Evolutionary conservation across 2,888 invertebrate species (phyloP), one percentile per base, ranked within the genome.

Genomic region (Melipona bicolor): DNA sequence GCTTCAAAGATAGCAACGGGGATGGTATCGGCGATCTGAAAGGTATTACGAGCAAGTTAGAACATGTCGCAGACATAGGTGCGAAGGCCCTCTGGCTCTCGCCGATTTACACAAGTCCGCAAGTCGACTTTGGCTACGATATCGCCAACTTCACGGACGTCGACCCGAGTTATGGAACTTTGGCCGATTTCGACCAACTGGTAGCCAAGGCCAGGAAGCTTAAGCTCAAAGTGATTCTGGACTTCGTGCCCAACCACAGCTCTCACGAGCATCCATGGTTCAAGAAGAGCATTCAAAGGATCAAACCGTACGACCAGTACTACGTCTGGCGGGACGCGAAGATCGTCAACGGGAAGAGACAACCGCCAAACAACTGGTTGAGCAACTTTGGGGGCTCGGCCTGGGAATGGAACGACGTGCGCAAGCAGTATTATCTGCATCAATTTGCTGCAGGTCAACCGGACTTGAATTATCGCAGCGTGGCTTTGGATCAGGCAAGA

Each of bases 261-360:
- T 98, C 98, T 85, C 96, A 97, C 70, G 95, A 97, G 86, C 97
- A 98, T 70, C 96, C 96, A 2, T 99, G 99, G 97, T 99, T 99
- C 94, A 92, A 94, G 36, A 95, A 96, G 76, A 98, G 98, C 0
- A 95, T 96, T 3, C 95, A 95, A 0, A 94, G 94, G 0, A 95
- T 96, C 73, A 95, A 96, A 0, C 96, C 96, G 0, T 98, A 96
- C 91, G 96, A 96, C 56, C 96, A 98, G 90, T 98, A 96, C 92
- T 98, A 97, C 92, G 94, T 97, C 0, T 98, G 98, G 98, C 96
- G 95, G 59, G 96, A 97, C 68, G 96, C 96, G 0, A 95, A 95
- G 77, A 92, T 94, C 3, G 90, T 91, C 0, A 93, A 93, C 49
- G 92, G 91, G 1, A 91, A 81, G 0, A 89, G 89, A 24, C 49